phyloP scores from a whole-genome alignment of 2,113 vertebrate species.

The Carlito syrichta region DNA sequence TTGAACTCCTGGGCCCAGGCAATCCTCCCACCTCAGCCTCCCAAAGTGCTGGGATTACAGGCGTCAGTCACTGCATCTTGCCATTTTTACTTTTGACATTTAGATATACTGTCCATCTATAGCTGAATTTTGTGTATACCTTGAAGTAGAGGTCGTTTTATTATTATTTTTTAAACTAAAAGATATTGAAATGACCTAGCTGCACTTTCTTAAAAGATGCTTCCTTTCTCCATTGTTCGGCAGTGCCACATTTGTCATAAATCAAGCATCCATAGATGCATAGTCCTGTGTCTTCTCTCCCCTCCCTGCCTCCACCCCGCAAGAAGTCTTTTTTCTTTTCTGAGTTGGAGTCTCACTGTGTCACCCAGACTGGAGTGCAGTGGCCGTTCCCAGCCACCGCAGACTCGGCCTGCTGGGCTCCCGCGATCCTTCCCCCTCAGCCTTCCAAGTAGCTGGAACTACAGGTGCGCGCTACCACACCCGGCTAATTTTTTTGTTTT shows the following conservation, averaged over 20 bases:
- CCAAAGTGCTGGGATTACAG: not conserved
- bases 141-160: not conserved
- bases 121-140: not conserved
- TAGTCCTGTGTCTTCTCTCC: no score
- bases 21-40: not conserved
- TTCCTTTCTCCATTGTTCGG: not conserved
- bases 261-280: not conserved
- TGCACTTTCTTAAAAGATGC: not conserved
- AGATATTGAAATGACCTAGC: not conserved
- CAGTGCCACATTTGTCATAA: not conserved
- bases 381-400: no score
- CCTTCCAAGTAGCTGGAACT: no score
- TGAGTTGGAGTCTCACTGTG: no score
- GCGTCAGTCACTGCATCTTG: not conserved
- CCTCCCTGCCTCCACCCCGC: no score
- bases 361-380: no score
- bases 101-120: not conserved
- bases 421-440: no score
- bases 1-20: not conserved
- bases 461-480: no score
- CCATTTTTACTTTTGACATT: not conserved
- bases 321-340: no score
- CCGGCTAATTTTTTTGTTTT: no score
- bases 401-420: no score
- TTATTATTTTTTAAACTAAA: not conserved